Base-by-base conservation (phyloP, 2,113 vertebrate genomes). In the Mesocricetus auratus region DNA sequence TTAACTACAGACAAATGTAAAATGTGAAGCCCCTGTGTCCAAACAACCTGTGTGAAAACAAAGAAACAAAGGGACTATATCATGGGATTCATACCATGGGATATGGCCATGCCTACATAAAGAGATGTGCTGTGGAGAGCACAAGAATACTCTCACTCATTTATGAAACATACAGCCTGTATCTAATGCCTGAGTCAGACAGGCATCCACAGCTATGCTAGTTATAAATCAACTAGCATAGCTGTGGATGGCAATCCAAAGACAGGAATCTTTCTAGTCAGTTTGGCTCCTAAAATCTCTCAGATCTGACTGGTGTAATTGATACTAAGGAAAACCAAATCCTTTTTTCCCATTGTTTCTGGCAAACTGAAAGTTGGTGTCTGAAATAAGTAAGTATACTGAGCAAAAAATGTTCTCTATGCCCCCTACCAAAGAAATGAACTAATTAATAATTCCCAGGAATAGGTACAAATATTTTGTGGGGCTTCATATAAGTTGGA, bases 181-280 rank as follows among this genome's bases (percentile, higher is more conserved):
- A 26, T 42, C 24, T 83, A 64, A 50, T 71, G n/a, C 75, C 93
- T 87, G 56, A 93, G 53, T 53, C 75, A 96, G 24, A 87, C 7
- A 91, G 89, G 39, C 29, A 89, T 64, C n/a, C 73, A 90, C 45
- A 92, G 88, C 89, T 50, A 73, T 47, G 91, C 94, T 91, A 94
- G 86, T 58, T 71, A 36, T 92, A 86, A 89, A 83, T 36, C 39
- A 91, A n/a, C n/a, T n/a, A n/a, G n/a, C n/a, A n/a, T n/a, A n/a
- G n/a, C 90, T 83, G 95, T 69, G 50, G 71, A 94, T 94, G 47
- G 42, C 60, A 87, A 92, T 17, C 90, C 39, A 87, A 12, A 83
- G 33, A 94, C 93, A 91, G 11, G 26, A 92, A 86, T 87, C 56
- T 58, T 90, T 97, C 53, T 92, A 66, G 68, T 96, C 93, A 83